Base-by-base conservation (phyloP, 2,797 vertebrate species). In the Sebastes minor region DNA sequence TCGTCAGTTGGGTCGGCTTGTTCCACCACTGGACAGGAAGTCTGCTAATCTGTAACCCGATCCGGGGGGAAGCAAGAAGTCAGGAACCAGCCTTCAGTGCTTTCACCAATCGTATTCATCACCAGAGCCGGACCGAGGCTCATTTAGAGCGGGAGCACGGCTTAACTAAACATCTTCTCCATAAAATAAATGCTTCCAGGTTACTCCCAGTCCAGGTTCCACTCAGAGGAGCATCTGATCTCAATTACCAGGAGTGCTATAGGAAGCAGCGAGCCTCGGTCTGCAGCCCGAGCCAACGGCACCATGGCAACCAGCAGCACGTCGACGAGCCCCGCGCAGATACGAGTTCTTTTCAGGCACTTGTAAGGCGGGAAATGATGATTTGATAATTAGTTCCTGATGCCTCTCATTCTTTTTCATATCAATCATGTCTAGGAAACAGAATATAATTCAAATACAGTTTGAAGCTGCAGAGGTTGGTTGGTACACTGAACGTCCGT, bases 161-260 rank as follows among this genome's bases (percentile, higher is more conserved):
- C 94, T 95, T 95, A 95, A 94, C 94, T 95, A 95, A 95, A 95
- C 95, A 95, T 97, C 91, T 92, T 94, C 95, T 95, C 95, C 95
- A 96, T 96, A 97, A 96, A 96, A 96, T 98, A 98, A 98, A 97
- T 97, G 97, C 95, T 98, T 98, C 97, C 97, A 98, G 97, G 96
- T 97, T 97, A 97, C 94, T 90, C 89, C 86, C 82, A 78, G 94
- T 95, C 94, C 84, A 93, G 96, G 96, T 97, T 96, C 94, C 91
- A 80, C 77, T 91, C 83, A 59, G 65, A 92, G 92, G 83, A 77
- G 90, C 97, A 97, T 96, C 96, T 97, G 96, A 96, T 95, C 94
- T 95, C 96, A 97, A 97, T 97, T 97, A 97, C 89, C 84, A 82
- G 91, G 55, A 77, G 91, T 88, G 89, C 1, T 94, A 93, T 96